These are phyloP conservation scores for Heteromyza rotundicornis DNA, from an alignment of 2,888 invertebrate genomes.

Conservation along the genomic window DNA sequence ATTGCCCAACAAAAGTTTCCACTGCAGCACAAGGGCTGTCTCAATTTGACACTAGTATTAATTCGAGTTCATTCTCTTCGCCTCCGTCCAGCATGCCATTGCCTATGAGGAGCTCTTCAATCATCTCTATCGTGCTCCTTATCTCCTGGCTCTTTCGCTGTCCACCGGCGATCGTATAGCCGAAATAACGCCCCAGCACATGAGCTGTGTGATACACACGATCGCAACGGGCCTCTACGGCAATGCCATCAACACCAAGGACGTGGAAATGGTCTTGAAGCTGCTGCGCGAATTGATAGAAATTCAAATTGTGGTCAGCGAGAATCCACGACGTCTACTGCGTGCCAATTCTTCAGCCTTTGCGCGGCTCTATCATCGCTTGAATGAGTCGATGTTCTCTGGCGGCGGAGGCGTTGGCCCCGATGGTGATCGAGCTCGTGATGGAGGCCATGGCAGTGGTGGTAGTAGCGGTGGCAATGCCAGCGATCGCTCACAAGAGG, in stretches of 20 bases:
- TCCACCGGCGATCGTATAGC: conserved; percentile 70
- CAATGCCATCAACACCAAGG: conserved; percentile 76
- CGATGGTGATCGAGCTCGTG: background rate
- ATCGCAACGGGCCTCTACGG: conserved; percentile 73
- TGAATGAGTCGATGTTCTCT: conserved; percentile 88
- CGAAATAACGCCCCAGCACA: conserved; percentile 51
- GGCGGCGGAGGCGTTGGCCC: too few species aligned
- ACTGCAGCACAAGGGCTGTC: too few species aligned
- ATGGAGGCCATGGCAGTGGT: background rate
- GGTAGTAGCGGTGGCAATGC: conserved; percentile 22
- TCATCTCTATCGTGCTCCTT: conserved; percentile 72
- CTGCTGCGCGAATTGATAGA: conserved; percentile 73
- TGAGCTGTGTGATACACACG: conserved; percentile 57
- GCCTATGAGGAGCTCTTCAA: conserved; percentile 75
- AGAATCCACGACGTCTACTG: conserved; percentile 77
- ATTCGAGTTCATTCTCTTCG: too few species aligned
- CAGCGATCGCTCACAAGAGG: too few species aligned
- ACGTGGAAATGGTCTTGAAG: conserved; percentile 72
- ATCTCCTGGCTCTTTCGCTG: conserved; percentile 73
- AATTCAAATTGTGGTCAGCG: conserved; percentile 73
- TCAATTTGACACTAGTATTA: too few species aligned
- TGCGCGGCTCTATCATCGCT: conserved; percentile 82
- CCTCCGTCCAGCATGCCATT: conserved; percentile 66
- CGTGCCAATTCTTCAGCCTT: conserved; percentile 87
- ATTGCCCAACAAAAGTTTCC: too few species aligned